Evolutionary conservation across 1,140 invertebrate genomes (phyloP), one percentile per base, ranked within the genome.

Genomic region (Heliothis subflexa): DNA sequence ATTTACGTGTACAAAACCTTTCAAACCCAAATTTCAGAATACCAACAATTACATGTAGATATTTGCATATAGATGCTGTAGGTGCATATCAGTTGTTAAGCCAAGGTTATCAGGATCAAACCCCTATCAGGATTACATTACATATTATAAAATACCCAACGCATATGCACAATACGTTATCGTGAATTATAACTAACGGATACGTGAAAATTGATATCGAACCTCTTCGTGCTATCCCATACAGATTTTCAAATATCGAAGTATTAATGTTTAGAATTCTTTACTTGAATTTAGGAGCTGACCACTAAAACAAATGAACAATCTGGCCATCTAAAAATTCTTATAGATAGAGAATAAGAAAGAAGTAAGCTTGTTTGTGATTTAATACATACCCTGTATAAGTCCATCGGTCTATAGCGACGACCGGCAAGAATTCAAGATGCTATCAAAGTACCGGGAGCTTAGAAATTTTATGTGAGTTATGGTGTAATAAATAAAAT

Each of bases 401-500:
- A 72, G 62, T 62, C 62, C 74, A 68, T 77, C 73, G 71, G 68
- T 68, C 62, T 66, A 59, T 68, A 40, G 70, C 66, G 73, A 47
- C 72, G 71, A 73, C 79, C 80, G 52, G 82, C 83, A 93, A 89
- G 93, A 93, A 94, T 93, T 82, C 85, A 85, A 90, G 93, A 94
- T 94, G 84, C 74, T 93, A 94, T 94, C 91, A 82, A 84, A 76
- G 82, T 86, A 86, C 85, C 78, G 87, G 87, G 86, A 91, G 93
- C 93, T 93, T 92, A 93, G 85, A 83, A 40, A 82, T 89, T 93
- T 91, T 92, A 92, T 91, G 91, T 92, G 93, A 93, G 84, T 94
- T 93, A 94, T 93, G 85, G 91, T 79, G 87, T 81, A 88, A 94
- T 94, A 94, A 94, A 94, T 92, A 91, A 77, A 93, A 89, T 86